A percentile compares a stretch with the other conserved stretches of the same genome.
These are phyloP conservation scores for Volucella bombylans DNA, from an alignment of 2,888 invertebrate species.

Conservation along the genomic window DNA sequence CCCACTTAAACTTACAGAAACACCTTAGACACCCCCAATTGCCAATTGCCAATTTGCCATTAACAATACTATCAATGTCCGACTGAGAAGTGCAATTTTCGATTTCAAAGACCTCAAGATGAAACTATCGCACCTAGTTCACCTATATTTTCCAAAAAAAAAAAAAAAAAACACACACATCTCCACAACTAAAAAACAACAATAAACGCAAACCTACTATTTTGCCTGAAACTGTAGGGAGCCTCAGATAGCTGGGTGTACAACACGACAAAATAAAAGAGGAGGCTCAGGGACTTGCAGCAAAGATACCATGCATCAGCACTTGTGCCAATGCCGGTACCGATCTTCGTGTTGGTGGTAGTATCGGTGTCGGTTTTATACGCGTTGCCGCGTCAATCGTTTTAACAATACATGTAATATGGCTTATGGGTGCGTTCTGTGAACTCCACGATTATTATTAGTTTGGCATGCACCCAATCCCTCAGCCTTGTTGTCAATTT, in stretches of 20 bases:
- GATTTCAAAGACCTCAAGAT: slow-evolving; percentile 54
- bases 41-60: slow-evolving; percentile 45
- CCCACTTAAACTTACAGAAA: slow-evolving; percentile 35
- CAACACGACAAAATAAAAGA: slow-evolving; percentile 36
- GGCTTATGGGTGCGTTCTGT: slow-evolving; percentile 83
- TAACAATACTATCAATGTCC: slow-evolving; percentile 60
- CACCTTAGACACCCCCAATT: slow-evolving; percentile 47
- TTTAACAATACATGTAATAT: slow-evolving; percentile 26
- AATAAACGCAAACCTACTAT: slow-evolving; percentile 24
- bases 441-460: slow-evolving; percentile 82
- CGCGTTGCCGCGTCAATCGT: slow-evolving; percentile 13
- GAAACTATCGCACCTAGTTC: slow-evolving; percentile 73
- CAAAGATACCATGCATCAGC: background rate
- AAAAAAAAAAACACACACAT: slow-evolving; percentile 32
- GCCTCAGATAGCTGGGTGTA: slow-evolving; percentile 43
- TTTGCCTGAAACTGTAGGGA: slow-evolving; percentile 47
- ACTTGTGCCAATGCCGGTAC: slow-evolving; percentile 1
- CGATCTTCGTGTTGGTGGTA: too few relatives aligned
- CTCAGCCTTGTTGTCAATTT: slow-evolving; percentile 69
- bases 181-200: slow-evolving; percentile 21
- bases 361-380: slow-evolving; percentile 20
- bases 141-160: slow-evolving; percentile 56
- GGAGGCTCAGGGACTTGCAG: slow-evolving; percentile 45
- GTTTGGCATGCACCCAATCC: slow-evolving; percentile 74
- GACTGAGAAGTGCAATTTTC: slow-evolving; percentile 64